Percentiles rank a stretch among this genome's conserved stretches.
phyloP scores from a whole-genome alignment of 2,113 vertebrate genomes.

The Opisthocomus hoazin region DNA sequence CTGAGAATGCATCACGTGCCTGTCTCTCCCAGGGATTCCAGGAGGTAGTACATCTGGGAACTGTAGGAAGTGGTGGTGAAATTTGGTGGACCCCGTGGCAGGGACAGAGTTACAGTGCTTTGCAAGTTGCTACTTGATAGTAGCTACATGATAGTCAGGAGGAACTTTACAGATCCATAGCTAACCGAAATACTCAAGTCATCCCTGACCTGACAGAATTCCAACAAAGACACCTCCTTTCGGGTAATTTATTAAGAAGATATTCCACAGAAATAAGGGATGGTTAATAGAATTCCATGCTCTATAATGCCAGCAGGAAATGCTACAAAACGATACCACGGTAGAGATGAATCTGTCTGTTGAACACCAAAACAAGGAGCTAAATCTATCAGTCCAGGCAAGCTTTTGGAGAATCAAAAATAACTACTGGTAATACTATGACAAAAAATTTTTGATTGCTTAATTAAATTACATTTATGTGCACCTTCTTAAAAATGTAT shows the following conservation, averaged over 20 bases:
- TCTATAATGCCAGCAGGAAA: neutral
- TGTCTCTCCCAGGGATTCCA: neutral
- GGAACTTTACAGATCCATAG: neutral
- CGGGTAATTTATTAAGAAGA: neutral
- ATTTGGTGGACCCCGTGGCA: no score
- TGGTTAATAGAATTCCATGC: neutral
- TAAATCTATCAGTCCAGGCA: neutral
- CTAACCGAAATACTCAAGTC: neutral
- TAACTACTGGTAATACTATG: neutral
- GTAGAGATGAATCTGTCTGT: neutral
- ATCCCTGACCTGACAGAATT: neutral
- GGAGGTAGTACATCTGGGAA: neutral
- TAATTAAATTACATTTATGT: neutral
- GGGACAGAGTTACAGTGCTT: neutral
- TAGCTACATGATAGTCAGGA: neutral
- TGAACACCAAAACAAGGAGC: neutral
- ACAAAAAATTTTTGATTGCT: neutral
- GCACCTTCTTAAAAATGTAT: neutral
- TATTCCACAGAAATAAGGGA: neutral
- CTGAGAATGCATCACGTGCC: neutral
- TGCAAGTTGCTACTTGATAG: neutral
- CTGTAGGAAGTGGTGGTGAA: neutral
- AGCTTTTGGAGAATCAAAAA: neutral
- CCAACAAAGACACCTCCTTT: neutral
- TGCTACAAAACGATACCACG: fast-evolving